phyloP scores from a whole-genome alignment of 2,888 invertebrate species.

The Cryptophagus acutangulus region DNA sequence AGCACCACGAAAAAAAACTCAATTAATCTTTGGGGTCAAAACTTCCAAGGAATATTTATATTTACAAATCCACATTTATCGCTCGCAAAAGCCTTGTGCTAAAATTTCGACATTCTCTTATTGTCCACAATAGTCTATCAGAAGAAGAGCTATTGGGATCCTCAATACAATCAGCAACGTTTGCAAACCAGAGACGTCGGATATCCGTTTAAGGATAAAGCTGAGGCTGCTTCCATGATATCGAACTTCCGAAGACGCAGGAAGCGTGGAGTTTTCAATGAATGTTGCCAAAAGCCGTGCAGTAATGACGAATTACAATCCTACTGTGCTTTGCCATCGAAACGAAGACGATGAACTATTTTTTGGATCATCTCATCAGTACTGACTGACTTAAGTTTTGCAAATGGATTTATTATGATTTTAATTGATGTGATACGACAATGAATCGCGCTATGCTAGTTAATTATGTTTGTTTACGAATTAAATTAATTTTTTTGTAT shows the following conservation, averaged over 20 bases:
- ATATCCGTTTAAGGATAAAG: slow-evolving; percentile 28
- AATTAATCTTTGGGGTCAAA: too few species aligned
- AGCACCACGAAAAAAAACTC: too few species aligned
- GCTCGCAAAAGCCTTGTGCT: too few species aligned
- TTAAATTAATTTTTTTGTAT: too few species aligned
- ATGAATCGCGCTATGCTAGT: too few species aligned
- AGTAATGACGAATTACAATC: slow-evolving; percentile 35
- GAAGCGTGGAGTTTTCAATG: slow-evolving; percentile 39
- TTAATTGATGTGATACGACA: too few species aligned
- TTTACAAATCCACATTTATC: too few species aligned
- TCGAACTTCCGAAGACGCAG: slow-evolving; percentile 28
- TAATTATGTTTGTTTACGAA: too few species aligned
- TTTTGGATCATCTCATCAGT: too few species aligned
- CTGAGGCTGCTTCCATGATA: slow-evolving; percentile 31
- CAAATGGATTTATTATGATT: too few species aligned
- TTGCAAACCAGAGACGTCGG: slow-evolving; percentile 20
- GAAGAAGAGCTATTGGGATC: slow-evolving; percentile 26
- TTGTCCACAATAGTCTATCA: slow-evolving; percentile 25
- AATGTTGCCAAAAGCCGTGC: slow-evolving; percentile 42
- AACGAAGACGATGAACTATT: slow-evolving; percentile 16
- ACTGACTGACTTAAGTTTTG: too few species aligned
- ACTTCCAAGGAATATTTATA: too few species aligned
- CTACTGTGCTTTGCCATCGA: slow-evolving; percentile 33
- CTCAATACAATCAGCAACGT: slow-evolving; percentile 31
- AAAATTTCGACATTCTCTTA: slow-evolving; percentile 3